Evolutionary conservation across 2,888 invertebrate genomes (phyloP).

Genomic region (Neoitamus cyanurus): DNA sequence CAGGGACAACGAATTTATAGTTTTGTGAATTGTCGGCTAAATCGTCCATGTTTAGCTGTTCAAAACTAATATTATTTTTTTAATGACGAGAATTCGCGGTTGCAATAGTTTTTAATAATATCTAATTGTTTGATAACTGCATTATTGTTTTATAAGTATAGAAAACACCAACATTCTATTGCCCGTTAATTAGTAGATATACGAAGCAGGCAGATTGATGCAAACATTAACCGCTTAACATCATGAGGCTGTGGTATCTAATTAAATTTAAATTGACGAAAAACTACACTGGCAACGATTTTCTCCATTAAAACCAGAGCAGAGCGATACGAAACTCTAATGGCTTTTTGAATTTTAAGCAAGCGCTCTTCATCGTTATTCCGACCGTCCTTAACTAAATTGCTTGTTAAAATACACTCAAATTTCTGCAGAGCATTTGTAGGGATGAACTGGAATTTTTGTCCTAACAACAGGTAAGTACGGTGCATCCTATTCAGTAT

Average conservation of each 20-base stretch:
- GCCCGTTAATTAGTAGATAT: too few relatives aligned
- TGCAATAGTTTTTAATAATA: too few relatives aligned
- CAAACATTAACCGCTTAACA: too few relatives aligned
- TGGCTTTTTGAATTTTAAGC: conserved; percentile 4
- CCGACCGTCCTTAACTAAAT: not conserved
- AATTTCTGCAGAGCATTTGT: not conserved
- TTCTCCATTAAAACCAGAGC: too few relatives aligned
- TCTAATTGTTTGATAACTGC: too few relatives aligned
- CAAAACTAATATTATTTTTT: too few relatives aligned
- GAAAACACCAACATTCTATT: too few relatives aligned
- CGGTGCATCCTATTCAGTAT: not conserved
- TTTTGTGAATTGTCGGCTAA: not conserved
- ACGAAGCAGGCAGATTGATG: too few relatives aligned
- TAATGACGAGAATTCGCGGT: too few relatives aligned
- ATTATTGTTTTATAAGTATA: too few relatives aligned
- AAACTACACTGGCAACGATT: not conserved
- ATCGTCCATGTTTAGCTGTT: not conserved
- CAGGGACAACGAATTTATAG: not conserved
- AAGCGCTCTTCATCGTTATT: not conserved
- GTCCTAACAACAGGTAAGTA: not conserved
- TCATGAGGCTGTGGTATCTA: too few relatives aligned
- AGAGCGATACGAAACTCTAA: too few relatives aligned
- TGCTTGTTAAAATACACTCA: not conserved
- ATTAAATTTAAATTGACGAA: not conserved
- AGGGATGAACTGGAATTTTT: not conserved